Conservation (phyloP, 2,888 invertebrate genomes). For the Rosalia funebris region DNA sequence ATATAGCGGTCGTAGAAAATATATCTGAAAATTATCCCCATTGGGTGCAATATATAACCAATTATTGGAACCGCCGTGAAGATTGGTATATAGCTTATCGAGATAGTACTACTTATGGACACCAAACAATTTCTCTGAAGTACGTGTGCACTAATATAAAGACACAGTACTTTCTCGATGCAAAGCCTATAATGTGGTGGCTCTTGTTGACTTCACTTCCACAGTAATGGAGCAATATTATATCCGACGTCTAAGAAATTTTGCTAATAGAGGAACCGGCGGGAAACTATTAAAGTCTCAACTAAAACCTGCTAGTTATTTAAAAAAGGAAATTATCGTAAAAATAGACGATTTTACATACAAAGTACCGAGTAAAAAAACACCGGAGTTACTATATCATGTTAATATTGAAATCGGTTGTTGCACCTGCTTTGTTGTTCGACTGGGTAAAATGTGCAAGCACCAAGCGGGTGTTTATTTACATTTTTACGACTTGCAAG, state of each 20-base stretch:
- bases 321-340: conserved; percentile 14
- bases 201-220: background rate
- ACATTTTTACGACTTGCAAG: background rate
- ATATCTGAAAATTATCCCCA: background rate
- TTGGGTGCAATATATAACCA: background rate
- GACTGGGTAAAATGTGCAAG: conserved; percentile 28
- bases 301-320: background rate
- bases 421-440: conserved; percentile 27
- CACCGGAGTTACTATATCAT: conserved; percentile 18
- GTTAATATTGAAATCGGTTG: conserved; percentile 25
- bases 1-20: background rate
- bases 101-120: background rate
- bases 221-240: too few relatives aligned
- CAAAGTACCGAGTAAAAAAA: conserved; percentile 19
- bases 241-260: too few relatives aligned
- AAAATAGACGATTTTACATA: conserved; percentile 21
- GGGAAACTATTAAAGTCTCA: background rate
- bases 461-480: conserved; percentile 16
- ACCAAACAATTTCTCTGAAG: conserved; percentile 8
- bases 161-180: background rate
- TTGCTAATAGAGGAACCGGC: too few relatives aligned
- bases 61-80: background rate
- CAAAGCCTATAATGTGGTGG: background rate
- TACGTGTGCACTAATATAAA: background rate
- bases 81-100: conserved; percentile 1